Base-by-base conservation (phyloP, 2,797 vertebrate genomes). In the Poliocrania exsul region DNA sequence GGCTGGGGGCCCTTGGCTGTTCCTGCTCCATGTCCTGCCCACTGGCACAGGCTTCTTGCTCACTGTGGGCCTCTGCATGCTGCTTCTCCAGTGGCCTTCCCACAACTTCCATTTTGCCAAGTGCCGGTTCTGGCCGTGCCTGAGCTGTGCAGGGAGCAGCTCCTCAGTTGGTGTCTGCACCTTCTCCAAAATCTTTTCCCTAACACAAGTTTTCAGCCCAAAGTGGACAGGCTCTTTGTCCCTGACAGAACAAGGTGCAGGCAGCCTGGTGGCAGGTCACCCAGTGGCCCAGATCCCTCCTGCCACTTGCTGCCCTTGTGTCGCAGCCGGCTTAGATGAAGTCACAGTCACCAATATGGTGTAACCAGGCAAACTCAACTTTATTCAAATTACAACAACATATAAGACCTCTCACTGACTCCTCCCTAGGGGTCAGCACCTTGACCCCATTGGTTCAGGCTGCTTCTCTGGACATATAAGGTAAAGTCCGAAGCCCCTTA, bases 291-390 rank as follows among this genome's bases (percentile, higher is more conserved):
- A 16, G 25, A 17, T 33, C 31, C 33, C 40, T 65, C 67, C 73
- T 29, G 56, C 37, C 35, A 15, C 2, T 1, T 0, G 1, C 66
- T 50, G 53, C 7, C 6, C n/a, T n/a, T n/a, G n/a, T n/a, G n/a
- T n/a, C n/a, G n/a, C n/a, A n/a, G n/a, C n/a, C n/a, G n/a, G n/a
- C n/a, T n/a, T n/a, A n/a, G n/a, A n/a, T n/a, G n/a, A n/a, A n/a
- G n/a, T n/a, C n/a, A n/a, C n/a, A n/a, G n/a, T n/a, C n/a, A n/a
- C n/a, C n/a, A n/a, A n/a, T n/a, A n/a, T n/a, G n/a, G n/a, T n/a
- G n/a, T n/a, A n/a, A n/a, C n/a, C 35, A 37, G 35, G 35, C 35
- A 37, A 37, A 37, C 35, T 37, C 35, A 10, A 9, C 9, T 37
- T 37, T 37, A 37, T 37, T 37, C 35, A 37, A 37, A 37, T 9